Percentiles rank a stretch among this genome's conserved stretches.
Evolutionary conservation across 2,888 invertebrate genomes (phyloP).

Genomic region (Calliphora vomitoria): DNA sequence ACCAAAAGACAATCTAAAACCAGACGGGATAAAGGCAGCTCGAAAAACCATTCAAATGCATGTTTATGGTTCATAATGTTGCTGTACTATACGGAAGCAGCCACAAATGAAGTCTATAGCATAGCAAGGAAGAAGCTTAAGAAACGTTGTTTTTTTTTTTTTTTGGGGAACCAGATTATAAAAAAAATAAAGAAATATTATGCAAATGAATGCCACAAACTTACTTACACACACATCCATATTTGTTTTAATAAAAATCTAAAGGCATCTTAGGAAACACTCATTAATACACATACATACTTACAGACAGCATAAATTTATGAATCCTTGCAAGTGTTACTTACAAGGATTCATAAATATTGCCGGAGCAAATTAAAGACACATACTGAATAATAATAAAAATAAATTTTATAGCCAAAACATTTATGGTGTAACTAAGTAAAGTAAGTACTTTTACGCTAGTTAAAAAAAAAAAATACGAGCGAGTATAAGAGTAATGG

Average conservation of each 20-base stretch:
- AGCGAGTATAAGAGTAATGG: neutral
- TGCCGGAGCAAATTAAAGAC: slow-evolving; percentile 70
- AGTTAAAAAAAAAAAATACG: neutral
- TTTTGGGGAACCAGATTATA: slow-evolving; percentile 51
- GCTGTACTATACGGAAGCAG: neutral
- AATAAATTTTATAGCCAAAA: slow-evolving; percentile 70
- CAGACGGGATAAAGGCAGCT: slow-evolving; percentile 53
- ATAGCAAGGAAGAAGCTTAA: slow-evolving; percentile 48
- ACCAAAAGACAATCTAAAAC: slow-evolving; percentile 29
- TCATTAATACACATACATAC: slow-evolving; percentile 24
- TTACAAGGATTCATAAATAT: slow-evolving; percentile 72
- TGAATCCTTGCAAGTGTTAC: slow-evolving; percentile 68
- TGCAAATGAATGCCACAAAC: slow-evolving; percentile 66
- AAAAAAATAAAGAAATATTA: slow-evolving; percentile 57
- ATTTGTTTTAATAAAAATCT: slow-evolving; percentile 62
- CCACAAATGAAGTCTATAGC: slow-evolving; percentile 16
- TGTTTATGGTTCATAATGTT: slow-evolving; percentile 31
- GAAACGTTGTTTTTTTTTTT: slow-evolving; percentile 31
- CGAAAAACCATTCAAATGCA: slow-evolving; percentile 65
- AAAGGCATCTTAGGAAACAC: slow-evolving; percentile 50
- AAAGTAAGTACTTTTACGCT: slow-evolving; percentile 36
- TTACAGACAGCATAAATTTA: slow-evolving; percentile 55
- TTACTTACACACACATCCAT: neutral
- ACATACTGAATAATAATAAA: slow-evolving; percentile 73
- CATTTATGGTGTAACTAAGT: slow-evolving; percentile 63